Base-by-base conservation (phyloP, 2,888 invertebrate genomes). In the Tubulanus polymorphus region DNA sequence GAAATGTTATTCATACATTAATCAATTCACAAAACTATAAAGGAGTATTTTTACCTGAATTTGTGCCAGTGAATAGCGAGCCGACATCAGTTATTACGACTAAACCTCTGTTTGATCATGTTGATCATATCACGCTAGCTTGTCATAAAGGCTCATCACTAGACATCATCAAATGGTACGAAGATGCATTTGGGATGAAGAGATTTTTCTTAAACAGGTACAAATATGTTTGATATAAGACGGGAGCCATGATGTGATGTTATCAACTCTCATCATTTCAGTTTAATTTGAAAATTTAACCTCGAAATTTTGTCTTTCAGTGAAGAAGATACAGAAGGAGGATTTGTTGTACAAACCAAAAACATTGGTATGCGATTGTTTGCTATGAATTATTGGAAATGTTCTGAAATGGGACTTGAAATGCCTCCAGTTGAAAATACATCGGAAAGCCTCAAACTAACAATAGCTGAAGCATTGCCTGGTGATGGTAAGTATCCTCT, bases 341-440 rank as follows among this genome's bases (percentile, higher is more conserved):
- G 81, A 0, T 70, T 81, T 55, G 73, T 79, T 27, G 71, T 81
- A 28, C 60, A 68, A 35, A 73, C 67, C 3, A 73, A 71, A 27
- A 74, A 78, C 37, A 73, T 80, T 26, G 80, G 80, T 0, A 62
- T 82, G 56, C 64, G 81, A 28, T 64, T 82, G 53, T 76, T 78
- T 60, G 81, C 80, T 0, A 70, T 82, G 69, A 76, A 81, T 55
- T 81, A 79, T 66, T 80, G 80, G 80, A 71, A 70, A 55, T 81
- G 80, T 65, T 72, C 79, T 0, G 81, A 81, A 57, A 67, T 67
- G 1, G 73, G 73, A 8, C 50, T 74, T n/a, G 54, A 60, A 1
- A 49, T 60, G 3, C 55, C 54, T 2, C 26, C 23, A 20, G 47
- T 30, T 8, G 51, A 37, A 29, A 53, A 53, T 46, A 37, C 48